Evolutionary conservation across 23 tunicate genomes (phyloP), one percentile per base, ranked within the genome.

Genomic region (Clavelina lepadiformis): DNA sequence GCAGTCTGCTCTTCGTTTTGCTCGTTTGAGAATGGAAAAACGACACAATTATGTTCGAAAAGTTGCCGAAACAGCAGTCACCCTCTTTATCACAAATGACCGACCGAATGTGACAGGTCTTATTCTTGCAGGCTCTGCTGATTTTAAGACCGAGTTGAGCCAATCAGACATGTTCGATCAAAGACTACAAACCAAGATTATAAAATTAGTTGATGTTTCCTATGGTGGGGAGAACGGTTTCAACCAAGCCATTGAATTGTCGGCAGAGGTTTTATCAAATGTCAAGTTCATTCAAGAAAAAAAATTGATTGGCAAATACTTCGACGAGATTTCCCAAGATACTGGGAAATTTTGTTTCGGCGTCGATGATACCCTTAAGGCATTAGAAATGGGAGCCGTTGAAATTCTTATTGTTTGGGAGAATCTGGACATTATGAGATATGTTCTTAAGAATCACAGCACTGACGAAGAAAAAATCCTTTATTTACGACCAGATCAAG

Each of bases 1-100:
- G 26, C 98, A 93, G 67, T 93, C 98, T 46, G 98, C 98, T 32
- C 78, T 93, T 69, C 98, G 98, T 68, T 93, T 93, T 78, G 98
- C 98, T 25, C 93, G 98, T 26, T 69, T 93, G 24, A 61, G 98
- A 73, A 82, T 93, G 98, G 98, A 93, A 68, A 93, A 93, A 50
- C 77, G 98, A 0, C 98, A 93, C 82, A 93, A 93, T 44, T 93
- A 84, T 69, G 98, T 93, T 2, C 88, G 98, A 0, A 93, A 93
- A 74, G 98, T 93, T 1, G 98, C 98, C 1, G 98, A 93, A 63
- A 93, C 98, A 0, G 92, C 98, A 0, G 98, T 93, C 5, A 73
- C 77, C n/a, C 68, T 86, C 5, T 93, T 84, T 55, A 93, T 93
- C 56, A 93, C 86, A 18, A 86, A 93, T 65, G 98, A 93, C 49